Percentiles rank a stretch among this genome's conserved stretches.
Conservation (phyloP, 2,888 invertebrate genomes). For the Pandemis corylana region DNA sequence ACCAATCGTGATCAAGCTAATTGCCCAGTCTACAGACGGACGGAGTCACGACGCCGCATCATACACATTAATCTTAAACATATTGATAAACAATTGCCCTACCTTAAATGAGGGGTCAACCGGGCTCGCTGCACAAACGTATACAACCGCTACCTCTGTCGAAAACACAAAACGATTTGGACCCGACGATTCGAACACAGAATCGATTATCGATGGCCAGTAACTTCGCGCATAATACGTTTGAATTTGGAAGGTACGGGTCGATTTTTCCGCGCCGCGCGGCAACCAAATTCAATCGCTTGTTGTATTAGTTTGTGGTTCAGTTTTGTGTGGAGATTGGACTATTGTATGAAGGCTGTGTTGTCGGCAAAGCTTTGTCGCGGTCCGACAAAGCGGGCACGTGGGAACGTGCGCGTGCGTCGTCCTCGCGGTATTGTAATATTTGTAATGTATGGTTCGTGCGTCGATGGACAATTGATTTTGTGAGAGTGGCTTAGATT, state of each 20-base stretch:
- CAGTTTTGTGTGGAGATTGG: constrained; percentile 16
- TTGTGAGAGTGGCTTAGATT: constrained; percentile 29
- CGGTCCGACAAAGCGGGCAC: constrained; percentile 80
- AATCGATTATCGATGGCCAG: constrained; percentile 42
- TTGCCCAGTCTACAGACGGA: constrained; percentile 63
- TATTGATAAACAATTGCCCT: constrained; percentile 84
- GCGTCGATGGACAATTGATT: constrained; percentile 65
- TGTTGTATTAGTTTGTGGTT: constrained; percentile 48
- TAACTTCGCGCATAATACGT: constrained; percentile 46
- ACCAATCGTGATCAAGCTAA: constrained; percentile 77
- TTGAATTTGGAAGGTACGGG: constrained; percentile 45
- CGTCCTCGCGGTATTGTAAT: constrained; percentile 58
- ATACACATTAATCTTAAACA: constrained; percentile 77
- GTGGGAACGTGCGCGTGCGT: constrained; percentile 82
- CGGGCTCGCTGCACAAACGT: constrained; percentile 53
- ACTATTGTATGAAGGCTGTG: constrained; percentile 61
- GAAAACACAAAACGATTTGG: constrained; percentile 43
- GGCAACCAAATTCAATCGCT: constrained; percentile 48
- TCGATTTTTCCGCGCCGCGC: constrained; percentile 62
- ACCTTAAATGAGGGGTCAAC: constrained; percentile 83
- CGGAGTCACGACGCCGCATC: constrained; percentile 72
- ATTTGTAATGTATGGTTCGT: constrained; percentile 69
- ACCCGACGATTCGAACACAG: constrained; percentile 44
- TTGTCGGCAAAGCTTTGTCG: constrained; percentile 81
- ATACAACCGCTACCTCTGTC: constrained; percentile 52